Percentiles rank a stretch among this genome's conserved stretches.
Conservation (phyloP, 2,797 vertebrate species). For the Peromyscus eremicus region DNA sequence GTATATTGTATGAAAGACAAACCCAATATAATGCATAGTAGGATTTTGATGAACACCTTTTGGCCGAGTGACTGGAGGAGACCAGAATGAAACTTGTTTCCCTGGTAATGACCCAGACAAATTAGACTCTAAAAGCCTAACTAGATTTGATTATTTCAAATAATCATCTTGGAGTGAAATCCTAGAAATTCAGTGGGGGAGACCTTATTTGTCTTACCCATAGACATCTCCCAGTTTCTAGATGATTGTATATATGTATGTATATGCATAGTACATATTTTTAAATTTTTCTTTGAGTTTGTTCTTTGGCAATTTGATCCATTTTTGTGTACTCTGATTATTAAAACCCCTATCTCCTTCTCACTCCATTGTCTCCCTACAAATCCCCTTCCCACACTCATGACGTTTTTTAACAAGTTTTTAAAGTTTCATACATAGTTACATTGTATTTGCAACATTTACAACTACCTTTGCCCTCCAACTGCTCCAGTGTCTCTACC, state of each 20-base stretch:
- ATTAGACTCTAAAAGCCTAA: not conserved
- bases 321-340: not conserved
- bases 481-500: not conserved
- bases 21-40: not conserved
- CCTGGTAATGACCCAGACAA: not conserved
- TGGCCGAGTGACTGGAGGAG: not conserved
- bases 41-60: not conserved
- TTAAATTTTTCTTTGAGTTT: not conserved
- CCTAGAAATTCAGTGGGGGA: not conserved
- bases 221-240: not conserved
- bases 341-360: not conserved
- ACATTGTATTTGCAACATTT: not conserved
- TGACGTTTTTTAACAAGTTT: not conserved
- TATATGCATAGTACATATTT: not conserved
- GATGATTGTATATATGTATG: not conserved
- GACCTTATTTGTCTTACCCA: not conserved
- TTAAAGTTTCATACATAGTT: not conserved
- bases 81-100: not conserved
- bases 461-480: not conserved
- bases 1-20: not conserved
- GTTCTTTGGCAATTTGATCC: not conserved
- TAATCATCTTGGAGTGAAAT: not conserved
- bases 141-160: not conserved
- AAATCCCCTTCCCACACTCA: not conserved
- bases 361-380: not conserved